Evolutionary conservation across 1,140 invertebrate species (phyloP).

Genomic region (Heliconius eleuchia): DNA sequence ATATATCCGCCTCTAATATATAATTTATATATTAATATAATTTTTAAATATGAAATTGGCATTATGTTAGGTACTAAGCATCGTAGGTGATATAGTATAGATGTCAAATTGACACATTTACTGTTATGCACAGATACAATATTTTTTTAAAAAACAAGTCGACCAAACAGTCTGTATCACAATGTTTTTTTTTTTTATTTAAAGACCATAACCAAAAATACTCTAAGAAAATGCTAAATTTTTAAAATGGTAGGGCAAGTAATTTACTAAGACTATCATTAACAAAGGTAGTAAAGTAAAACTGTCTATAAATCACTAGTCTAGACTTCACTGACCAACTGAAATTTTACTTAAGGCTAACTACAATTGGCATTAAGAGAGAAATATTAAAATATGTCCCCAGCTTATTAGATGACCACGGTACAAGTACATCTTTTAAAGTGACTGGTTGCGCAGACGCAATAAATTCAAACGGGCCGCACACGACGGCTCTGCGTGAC

Average conservation of each 20-base stretch:
- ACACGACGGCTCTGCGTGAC: slow-evolving; percentile 80
- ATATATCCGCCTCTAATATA: slow-evolving; percentile 28
- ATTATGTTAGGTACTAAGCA: background rate
- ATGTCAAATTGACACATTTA: background rate
- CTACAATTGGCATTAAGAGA: slow-evolving; percentile 38
- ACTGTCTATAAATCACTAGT: background rate
- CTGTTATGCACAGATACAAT: background rate
- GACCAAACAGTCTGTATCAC: background rate
- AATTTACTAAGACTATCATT: too few relatives aligned
- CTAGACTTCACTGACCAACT: background rate
- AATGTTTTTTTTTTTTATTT: background rate
- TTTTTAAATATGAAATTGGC: slow-evolving; percentile 10
- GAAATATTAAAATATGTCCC: slow-evolving; percentile 8
- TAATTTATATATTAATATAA: background rate
- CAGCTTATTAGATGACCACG: slow-evolving; percentile 10
- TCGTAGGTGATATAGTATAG: background rate
- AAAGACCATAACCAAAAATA: background rate
- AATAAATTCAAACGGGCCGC: slow-evolving; percentile 78
- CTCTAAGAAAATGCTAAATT: background rate
- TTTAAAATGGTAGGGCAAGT: background rate
- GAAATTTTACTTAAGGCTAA: slow-evolving; percentile 7
- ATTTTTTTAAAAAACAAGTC: background rate
- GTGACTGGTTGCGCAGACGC: slow-evolving; percentile 72
- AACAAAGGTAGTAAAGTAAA: background rate
- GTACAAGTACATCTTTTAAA: slow-evolving; percentile 62